Evolutionary conservation across 1,140 invertebrate species (phyloP), one percentile per base, ranked within the genome.

Genomic region (Andricus grossulariae): DNA sequence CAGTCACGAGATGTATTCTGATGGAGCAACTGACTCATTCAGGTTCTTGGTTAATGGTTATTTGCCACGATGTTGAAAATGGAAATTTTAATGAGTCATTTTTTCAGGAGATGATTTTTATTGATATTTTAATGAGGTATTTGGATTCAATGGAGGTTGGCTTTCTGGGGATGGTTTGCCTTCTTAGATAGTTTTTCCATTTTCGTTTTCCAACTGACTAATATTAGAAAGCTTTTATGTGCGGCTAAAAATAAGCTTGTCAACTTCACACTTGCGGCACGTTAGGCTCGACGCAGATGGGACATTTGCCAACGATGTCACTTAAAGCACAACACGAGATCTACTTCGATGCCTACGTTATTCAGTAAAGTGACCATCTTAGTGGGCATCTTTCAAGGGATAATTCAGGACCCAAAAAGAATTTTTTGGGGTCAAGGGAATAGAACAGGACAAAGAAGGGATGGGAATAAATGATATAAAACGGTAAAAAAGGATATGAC

Each of bases 241-340:
- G 25, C 11, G 50, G 74, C 77, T 84, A 80, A 80, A 86, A 86
- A 86, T 86, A 86, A 80, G 82, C 81, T 84, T 55, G 77, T 72
- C 77, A 73, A 82, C 78, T 85, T 82, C 50, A 66, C 83, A 78
- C 76, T 80, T 72, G 54, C 54, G 80, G 73, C 66, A 75, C 45
- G 73, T 78, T 71, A 76, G 77, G 32, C 75, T 80, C 70, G 71
- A 21, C 51, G 78, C 79, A 83, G 76, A 49, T 73, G 80, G 85
- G 82, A 82, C 83, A 78, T 85, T 86, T 84, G 84, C 84, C 84
- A 86, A 86, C 77, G 82, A 86, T 86, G 84, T 86, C 83, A 81
- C 83, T 86, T 78, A 77, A 21, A 32, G n/a, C 13, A 55, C 52
- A 60, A 11, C 71, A 55, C 73, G 66, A 80, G 80, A 80, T 77